Percentiles rank a stretch among this genome's conserved stretches.
Conservation (phyloP, 2,113 vertebrate genomes). For the Ictidomys tridecemlineatus region DNA sequence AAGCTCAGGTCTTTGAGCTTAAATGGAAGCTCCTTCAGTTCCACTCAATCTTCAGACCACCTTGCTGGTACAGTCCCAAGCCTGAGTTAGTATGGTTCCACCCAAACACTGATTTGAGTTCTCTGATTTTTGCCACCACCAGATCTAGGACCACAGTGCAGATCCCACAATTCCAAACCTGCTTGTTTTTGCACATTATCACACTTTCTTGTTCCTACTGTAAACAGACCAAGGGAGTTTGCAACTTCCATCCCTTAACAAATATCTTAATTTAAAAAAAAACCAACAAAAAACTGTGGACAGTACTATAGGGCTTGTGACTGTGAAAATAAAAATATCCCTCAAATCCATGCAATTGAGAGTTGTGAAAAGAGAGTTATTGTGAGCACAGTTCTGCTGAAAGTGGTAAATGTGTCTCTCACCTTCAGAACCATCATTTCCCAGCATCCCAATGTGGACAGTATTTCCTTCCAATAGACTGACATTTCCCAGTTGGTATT, state of each 20-base stretch:
- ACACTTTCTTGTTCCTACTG: neutral
- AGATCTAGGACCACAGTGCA: neutral
- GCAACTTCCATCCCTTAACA: neutral
- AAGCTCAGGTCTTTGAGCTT: neutral
- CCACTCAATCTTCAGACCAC: neutral
- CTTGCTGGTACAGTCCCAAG: neutral
- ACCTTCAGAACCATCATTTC: constrained; percentile 42
- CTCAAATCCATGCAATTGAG: constrained; percentile 39
- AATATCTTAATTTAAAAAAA: neutral
- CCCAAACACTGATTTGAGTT: neutral
- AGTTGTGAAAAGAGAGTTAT: constrained; percentile 67
- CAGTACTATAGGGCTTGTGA: constrained; percentile 47
- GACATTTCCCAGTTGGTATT: neutral
- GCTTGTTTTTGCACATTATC: neutral
- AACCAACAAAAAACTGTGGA: neutral
- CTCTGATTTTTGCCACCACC: neutral
- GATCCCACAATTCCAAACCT: neutral
- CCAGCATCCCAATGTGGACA: neutral
- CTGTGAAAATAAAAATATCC: constrained; percentile 75
- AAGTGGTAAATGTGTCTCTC: constrained; percentile 76
- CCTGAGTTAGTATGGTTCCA: neutral
- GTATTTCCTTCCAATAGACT: neutral
- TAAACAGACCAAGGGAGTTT: neutral
- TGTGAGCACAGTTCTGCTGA: constrained; percentile 61
- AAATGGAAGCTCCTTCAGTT: neutral